Conservation (phyloP, 1,140 invertebrate species). For the Anadara kagoshimensis region DNA sequence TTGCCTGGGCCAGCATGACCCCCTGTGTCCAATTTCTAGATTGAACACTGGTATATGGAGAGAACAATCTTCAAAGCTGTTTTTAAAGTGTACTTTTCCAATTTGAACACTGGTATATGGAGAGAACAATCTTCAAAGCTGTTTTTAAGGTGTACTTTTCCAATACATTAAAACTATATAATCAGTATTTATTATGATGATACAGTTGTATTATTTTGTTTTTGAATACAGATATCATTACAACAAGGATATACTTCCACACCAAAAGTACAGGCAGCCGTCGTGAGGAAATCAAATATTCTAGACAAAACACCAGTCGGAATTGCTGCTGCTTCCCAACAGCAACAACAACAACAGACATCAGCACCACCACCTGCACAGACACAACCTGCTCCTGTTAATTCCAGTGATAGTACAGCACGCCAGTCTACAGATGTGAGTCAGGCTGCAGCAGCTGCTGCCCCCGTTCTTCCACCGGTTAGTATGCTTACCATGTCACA, state of each 20-base stretch:
- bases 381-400: slow-evolving; percentile 20
- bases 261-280: slow-evolving; percentile 78
- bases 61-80: no score
- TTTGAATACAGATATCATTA: slow-evolving; percentile 69
- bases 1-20: no score
- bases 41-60: no score
- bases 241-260: slow-evolving; percentile 76
- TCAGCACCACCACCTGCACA: slow-evolving; percentile 18
- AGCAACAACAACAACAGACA: slow-evolving; percentile 20
- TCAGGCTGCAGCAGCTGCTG: slow-evolving; percentile 42
- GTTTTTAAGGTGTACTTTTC: no score
- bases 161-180: no score
- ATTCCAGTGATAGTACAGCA: slow-evolving; percentile 59
- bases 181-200: no score
- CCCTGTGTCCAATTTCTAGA: no score
- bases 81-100: no score
- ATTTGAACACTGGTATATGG: no score
- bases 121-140: no score
- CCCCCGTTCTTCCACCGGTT: slow-evolving; percentile 66
- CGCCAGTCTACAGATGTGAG: slow-evolving; percentile 56
- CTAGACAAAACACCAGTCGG: slow-evolving; percentile 75
- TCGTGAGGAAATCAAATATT: slow-evolving; percentile 79
- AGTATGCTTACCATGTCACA: slow-evolving; percentile 54
- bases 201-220: background rate
- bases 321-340: background rate